Conservation (phyloP, 2,888 invertebrate genomes). For the Trimorus sp. region DNA sequence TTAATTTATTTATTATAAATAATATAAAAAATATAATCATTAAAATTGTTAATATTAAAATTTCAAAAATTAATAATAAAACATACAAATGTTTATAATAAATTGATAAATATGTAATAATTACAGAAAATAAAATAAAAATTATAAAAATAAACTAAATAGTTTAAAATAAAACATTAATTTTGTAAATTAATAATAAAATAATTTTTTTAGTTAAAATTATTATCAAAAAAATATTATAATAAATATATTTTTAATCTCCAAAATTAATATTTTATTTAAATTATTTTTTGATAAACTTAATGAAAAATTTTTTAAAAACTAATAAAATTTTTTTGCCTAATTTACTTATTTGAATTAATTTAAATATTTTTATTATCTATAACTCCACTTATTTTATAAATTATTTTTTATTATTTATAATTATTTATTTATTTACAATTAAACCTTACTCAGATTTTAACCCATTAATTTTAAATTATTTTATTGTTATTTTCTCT, state of each 20-base stretch:
- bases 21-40: constrained; percentile 63
- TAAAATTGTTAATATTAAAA: constrained; percentile 85
- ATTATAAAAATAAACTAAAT: constrained; percentile 82
- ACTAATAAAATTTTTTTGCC: constrained; percentile 7
- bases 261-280: constrained; percentile 87
- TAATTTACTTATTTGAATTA: constrained; percentile 6
- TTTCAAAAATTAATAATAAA: constrained; percentile 79
- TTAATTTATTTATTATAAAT: not conserved
- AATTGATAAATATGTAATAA: constrained; percentile 80
- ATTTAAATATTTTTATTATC: constrained; percentile 1
- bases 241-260: constrained; percentile 84
- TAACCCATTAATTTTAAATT: constrained; percentile 70
- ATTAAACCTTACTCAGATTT: not conserved
- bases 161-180: constrained; percentile 86
- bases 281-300: constrained; percentile 84
- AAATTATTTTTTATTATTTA: not conserved
- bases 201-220: constrained; percentile 83
- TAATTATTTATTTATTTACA: not conserved
- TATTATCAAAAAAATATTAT: constrained; percentile 81
- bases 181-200: constrained; percentile 87
- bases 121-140: constrained; percentile 70
- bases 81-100: constrained; percentile 84
- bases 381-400: not conserved
- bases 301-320: not conserved
- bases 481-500: constrained; percentile 81